Conservation (phyloP, 1,140 invertebrate genomes). For the Neodiprion virginianus region DNA sequence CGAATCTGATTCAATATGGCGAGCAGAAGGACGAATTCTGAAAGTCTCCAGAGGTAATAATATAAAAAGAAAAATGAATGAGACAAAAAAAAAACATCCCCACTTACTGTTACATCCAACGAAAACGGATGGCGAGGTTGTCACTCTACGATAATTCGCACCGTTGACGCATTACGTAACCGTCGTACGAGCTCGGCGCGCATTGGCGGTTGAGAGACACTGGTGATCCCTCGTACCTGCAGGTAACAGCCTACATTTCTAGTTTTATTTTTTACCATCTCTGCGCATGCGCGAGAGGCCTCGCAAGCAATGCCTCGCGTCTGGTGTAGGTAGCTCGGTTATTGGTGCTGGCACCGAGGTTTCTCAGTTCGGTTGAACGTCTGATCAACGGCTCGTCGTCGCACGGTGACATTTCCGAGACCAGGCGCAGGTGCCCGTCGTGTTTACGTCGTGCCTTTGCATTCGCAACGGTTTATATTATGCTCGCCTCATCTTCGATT, state of each 20-base stretch:
- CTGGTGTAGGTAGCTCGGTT: too few relatives aligned
- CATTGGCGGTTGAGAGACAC: not conserved
- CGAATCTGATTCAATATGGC: too few relatives aligned
- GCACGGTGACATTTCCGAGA: not conserved
- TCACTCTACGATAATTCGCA: too few relatives aligned
- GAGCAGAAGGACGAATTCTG: too few relatives aligned
- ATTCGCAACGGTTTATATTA: not conserved
- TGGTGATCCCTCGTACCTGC: slow-evolving; percentile 1
- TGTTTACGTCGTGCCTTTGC: slow-evolving; percentile 6
- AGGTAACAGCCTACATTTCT: slow-evolving; percentile 7
- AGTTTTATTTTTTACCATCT: not conserved
- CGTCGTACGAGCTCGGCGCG: not conserved
- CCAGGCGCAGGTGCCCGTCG: not conserved
- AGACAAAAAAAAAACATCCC: too few relatives aligned
- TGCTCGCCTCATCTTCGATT: too few relatives aligned
- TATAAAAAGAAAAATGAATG: too few relatives aligned
- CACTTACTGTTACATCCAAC: too few relatives aligned
- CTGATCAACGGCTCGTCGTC: not conserved
- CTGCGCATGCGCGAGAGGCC: not conserved
- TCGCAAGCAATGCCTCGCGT: too few relatives aligned
- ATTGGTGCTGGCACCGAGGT: not conserved
- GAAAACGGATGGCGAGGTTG: too few relatives aligned
- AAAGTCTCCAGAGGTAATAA: too few relatives aligned
- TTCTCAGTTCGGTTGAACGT: not conserved
- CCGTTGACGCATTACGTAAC: not conserved